These are phyloP conservation scores for Bombus pascuorum DNA, from an alignment of 1,140 invertebrate species.

Conservation along the genomic window DNA sequence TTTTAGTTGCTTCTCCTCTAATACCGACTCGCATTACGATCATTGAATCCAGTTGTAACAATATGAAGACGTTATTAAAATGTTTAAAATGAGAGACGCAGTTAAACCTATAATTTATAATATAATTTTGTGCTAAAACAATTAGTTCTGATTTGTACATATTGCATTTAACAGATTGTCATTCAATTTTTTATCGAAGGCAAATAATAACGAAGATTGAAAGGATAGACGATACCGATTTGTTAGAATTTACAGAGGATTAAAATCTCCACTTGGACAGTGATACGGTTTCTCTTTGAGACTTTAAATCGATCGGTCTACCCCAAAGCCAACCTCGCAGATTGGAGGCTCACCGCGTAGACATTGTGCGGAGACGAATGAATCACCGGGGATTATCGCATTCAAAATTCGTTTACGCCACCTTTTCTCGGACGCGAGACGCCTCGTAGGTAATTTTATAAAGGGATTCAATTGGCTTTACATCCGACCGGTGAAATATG, in stretches of 20 bases:
- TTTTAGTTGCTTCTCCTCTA: background rate
- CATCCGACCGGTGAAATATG: constrained; percentile 75
- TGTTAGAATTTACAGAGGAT: constrained; percentile 19
- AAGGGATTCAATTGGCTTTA: constrained; percentile 77
- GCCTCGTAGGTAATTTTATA: constrained; percentile 73
- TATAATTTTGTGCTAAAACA: no score
- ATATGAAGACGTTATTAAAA: background rate
- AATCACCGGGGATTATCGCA: constrained; percentile 73
- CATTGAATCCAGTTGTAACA: background rate
- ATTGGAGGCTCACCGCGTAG: constrained; percentile 39
- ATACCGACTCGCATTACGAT: background rate
- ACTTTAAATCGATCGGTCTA: constrained; percentile 19
- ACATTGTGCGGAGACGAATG: constrained; percentile 63
- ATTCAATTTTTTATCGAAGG: background rate
- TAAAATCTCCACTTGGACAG: constrained; percentile 11
- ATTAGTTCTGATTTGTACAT: no score
- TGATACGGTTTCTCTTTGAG: constrained; percentile 24
- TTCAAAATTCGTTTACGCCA: constrained; percentile 74
- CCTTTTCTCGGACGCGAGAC: constrained; percentile 51
- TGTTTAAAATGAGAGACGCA: background rate
- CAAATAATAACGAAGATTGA: background rate
- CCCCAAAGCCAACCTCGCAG: background rate
- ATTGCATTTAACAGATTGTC: no score
- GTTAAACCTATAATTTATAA: no score
- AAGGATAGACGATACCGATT: background rate